phyloP scores from a whole-genome alignment of 2,888 invertebrate species.

The Pristionchus arcanus region DNA sequence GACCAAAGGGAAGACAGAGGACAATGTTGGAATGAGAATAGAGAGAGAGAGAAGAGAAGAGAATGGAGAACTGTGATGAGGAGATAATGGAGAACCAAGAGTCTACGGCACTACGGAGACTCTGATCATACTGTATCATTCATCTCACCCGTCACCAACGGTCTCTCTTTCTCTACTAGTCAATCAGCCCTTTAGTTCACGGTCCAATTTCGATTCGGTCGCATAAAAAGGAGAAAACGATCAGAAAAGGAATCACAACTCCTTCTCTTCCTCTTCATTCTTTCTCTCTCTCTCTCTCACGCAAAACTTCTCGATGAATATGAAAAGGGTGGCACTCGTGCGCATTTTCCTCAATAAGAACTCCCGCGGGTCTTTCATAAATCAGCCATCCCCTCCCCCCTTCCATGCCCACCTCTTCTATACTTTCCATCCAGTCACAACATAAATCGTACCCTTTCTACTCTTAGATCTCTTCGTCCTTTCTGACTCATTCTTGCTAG shows the following conservation, averaged over 20 bases:
- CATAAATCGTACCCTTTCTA: conserved; percentile 27
- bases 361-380: conserved; percentile 45
- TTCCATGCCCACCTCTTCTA: conserved; percentile 24
- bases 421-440: not conserved
- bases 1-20: conserved; percentile 18
- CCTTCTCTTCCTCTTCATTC: not conserved
- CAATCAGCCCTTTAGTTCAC: conserved; percentile 16
- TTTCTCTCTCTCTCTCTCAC: not conserved
- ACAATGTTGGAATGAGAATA: not conserved
- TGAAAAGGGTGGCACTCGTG: not conserved
- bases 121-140: not conserved
- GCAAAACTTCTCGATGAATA: conserved; percentile 30
- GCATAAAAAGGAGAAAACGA: conserved; percentile 19
- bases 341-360: conserved; percentile 24
- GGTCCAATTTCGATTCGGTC: not conserved
- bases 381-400: conserved; percentile 25
- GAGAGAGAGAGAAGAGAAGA: conserved; percentile 23
- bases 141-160: not conserved
- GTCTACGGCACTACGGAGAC: not conserved
- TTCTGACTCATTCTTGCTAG: conserved; percentile 25
- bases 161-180: not conserved
- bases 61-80: not conserved
- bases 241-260: not conserved
- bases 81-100: not conserved
- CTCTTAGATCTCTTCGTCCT: conserved; percentile 11